Evolutionary conservation across 2,797 vertebrate genomes (phyloP).

Genomic region (Microhierax caerulescens): DNA sequence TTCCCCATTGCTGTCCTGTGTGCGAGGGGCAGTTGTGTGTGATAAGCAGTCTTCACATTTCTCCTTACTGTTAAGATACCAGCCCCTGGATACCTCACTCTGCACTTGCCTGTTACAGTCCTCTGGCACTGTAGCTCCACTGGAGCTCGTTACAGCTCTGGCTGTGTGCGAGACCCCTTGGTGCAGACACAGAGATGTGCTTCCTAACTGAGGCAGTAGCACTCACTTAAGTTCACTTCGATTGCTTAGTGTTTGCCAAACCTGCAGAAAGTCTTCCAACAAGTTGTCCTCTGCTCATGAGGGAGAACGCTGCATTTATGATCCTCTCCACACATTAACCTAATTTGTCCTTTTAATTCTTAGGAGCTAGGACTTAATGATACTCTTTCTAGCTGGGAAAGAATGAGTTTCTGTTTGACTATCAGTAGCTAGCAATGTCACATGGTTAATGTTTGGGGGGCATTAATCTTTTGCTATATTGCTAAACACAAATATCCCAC

Average conservation of each 20-base stretch:
- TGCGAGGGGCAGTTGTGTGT: neutral
- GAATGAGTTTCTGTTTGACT: neutral
- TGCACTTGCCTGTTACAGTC: neutral
- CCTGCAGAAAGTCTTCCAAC: neutral
- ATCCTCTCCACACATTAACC: neutral
- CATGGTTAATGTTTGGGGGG: neutral
- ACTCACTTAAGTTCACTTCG: neutral
- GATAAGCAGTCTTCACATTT: neutral
- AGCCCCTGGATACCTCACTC: neutral
- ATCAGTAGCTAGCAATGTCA: neutral
- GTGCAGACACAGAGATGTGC: neutral
- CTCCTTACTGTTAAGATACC: neutral
- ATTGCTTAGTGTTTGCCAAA: neutral
- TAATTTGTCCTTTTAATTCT: neutral
- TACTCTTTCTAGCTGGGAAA: neutral
- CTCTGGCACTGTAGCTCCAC: neutral
- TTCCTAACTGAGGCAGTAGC: neutral
- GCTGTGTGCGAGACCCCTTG: fast-evolving
- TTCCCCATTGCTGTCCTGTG: neutral
- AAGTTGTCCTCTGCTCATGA: neutral
- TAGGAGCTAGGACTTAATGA: neutral
- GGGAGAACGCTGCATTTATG: neutral
- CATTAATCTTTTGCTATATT: neutral
- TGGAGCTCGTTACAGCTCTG: neutral
- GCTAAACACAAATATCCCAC: neutral